These are phyloP conservation scores for Potamilus streckersoni DNA, from an alignment of 1,140 invertebrate species.

Conservation along the genomic window DNA sequence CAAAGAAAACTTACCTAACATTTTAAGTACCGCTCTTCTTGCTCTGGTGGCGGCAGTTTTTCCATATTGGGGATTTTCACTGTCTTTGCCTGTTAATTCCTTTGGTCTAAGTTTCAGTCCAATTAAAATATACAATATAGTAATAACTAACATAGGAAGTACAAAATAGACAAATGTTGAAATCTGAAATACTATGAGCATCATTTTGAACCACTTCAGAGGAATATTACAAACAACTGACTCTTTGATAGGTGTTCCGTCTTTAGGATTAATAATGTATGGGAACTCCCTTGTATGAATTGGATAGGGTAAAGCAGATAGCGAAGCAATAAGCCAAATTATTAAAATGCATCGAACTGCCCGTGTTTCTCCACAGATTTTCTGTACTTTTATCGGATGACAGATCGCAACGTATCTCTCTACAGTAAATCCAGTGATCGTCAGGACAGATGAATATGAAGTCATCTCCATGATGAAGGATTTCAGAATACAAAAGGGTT, in stretches of 20 bases:
- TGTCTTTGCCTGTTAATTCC: conserved; percentile 20
- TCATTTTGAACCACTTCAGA: conserved; percentile 34
- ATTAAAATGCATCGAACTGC: conserved; percentile 80
- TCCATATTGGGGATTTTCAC: conserved; percentile 19
- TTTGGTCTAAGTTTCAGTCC: conserved; percentile 63
- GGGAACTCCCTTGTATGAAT: conserved; percentile 59
- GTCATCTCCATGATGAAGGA: conserved; percentile 89
- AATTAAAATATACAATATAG: conserved; percentile 67
- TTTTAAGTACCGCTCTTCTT: conserved; percentile 28
- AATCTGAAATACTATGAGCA: conserved; percentile 54
- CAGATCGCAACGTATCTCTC: conserved; percentile 96
- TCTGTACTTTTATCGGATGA: conserved; percentile 86
- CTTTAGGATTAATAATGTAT: conserved; percentile 40
- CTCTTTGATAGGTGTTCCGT: conserved; percentile 47
- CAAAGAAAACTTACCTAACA: conserved; percentile 32
- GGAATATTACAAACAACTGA: conserved; percentile 63
- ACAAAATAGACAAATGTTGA: conserved; percentile 69
- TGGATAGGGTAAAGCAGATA: conserved; percentile 79
- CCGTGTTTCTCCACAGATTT: conserved; percentile 80
- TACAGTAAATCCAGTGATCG: conserved; percentile 93
- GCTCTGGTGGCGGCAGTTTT: conserved; percentile 21
- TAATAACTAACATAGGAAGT: conserved; percentile 67
- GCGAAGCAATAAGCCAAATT: conserved; percentile 83
- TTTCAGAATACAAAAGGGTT: conserved; percentile 85
- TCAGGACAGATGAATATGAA: conserved; percentile 92